phyloP scores from a whole-genome alignment of 1,140 invertebrate genomes.

The Apis dorsata region DNA sequence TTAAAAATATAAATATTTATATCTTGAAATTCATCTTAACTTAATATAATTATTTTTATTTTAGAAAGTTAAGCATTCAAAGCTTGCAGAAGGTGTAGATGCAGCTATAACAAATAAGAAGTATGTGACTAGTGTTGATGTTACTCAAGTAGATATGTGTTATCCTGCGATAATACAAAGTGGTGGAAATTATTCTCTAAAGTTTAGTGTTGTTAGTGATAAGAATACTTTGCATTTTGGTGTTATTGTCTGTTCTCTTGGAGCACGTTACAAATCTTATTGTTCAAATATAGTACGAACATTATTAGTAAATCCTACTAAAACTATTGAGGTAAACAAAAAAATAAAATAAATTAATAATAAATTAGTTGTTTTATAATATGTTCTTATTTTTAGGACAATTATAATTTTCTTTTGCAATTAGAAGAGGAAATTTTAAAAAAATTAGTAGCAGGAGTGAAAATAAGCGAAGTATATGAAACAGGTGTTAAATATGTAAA shows the following conservation, averaged over 20 bases:
- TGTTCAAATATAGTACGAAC: slow-evolving; percentile 99
- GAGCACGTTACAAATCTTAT: slow-evolving; percentile 97
- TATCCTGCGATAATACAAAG: slow-evolving; percentile 99
- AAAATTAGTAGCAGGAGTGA: slow-evolving; percentile 89
- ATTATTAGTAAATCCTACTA: slow-evolving; percentile 96
- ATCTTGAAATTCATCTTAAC: not conserved
- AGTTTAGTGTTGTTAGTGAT: slow-evolving; percentile 97
- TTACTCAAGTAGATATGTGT: slow-evolving; percentile 95
- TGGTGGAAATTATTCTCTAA: slow-evolving; percentile 97
- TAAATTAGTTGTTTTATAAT: not conserved
- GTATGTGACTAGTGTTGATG: slow-evolving; percentile 94
- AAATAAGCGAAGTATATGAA: slow-evolving; percentile 95
- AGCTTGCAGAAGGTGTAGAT: slow-evolving; percentile 97
- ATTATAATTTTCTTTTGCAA: slow-evolving; percentile 95
- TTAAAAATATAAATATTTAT: not conserved
- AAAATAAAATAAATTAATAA: not conserved
- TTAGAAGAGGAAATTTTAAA: slow-evolving; percentile 96
- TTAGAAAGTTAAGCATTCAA: slow-evolving; percentile 96
- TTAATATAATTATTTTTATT: slow-evolving; percentile 62
- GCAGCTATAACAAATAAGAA: slow-evolving; percentile 95
- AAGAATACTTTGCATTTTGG: slow-evolving; percentile 97
- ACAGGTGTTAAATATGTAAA: slow-evolving; percentile 91
- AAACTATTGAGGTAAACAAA: slow-evolving; percentile 83
- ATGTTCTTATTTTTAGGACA: slow-evolving; percentile 82
- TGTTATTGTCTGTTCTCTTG: slow-evolving; percentile 96